Evolutionary conservation across 1,140 invertebrate genomes (phyloP).

Genomic region (Macrobrachium rosenbergii): DNA sequence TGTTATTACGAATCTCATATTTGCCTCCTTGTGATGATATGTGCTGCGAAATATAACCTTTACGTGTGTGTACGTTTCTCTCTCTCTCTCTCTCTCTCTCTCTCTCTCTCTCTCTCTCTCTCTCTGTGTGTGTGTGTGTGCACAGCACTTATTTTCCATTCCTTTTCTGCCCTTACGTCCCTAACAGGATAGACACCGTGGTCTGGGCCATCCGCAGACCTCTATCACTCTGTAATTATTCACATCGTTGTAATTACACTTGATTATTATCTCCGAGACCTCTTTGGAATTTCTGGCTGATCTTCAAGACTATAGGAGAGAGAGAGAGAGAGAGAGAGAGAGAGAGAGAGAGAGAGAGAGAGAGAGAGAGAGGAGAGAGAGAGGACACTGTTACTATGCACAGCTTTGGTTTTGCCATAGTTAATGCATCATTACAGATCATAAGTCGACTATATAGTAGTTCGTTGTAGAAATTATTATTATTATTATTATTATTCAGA

Average conservation of each 20-base stretch:
- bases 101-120: not conserved
- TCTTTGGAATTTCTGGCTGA: slow-evolving; percentile 37
- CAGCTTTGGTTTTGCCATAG: too few species aligned
- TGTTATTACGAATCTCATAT: too few species aligned
- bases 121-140: too few species aligned
- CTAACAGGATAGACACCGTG: not conserved
- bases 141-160: not conserved
- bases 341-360: not conserved
- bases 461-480: too few species aligned
- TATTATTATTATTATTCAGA: too few species aligned
- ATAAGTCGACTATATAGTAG: too few species aligned
- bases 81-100: not conserved
- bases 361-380: slow-evolving; percentile 35
- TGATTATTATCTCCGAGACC: slow-evolving; percentile 45
- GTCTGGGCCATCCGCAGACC: slow-evolving; percentile 21
- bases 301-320: not conserved
- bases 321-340: slow-evolving; percentile 45
- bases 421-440: too few species aligned
- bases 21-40: too few species aligned
- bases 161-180: not conserved
- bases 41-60: too few species aligned
- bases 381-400: too few species aligned
- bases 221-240: slow-evolving; percentile 59
- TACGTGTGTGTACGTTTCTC: not conserved
- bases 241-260: slow-evolving; percentile 50